phyloP scores from a whole-genome alignment of 23 tunicate genomes.

The Ciona savignyi region DNA sequence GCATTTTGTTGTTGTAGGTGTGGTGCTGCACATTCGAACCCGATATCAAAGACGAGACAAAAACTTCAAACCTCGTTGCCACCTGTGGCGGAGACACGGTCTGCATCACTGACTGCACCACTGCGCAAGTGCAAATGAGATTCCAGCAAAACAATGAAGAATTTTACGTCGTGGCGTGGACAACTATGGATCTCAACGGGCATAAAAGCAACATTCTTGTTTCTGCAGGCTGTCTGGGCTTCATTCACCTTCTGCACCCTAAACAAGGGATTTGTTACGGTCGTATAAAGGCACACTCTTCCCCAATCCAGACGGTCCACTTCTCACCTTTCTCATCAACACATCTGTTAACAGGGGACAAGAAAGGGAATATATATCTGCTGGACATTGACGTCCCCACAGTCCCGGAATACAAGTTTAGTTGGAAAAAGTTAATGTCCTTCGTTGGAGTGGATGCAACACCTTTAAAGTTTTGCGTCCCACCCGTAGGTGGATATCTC shows the following conservation, averaged over 20 bases:
- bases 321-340: slow-evolving; percentile 30
- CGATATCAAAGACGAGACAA: slow-evolving; percentile 4
- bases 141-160: slow-evolving; percentile 72
- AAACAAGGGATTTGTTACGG: slow-evolving; percentile 55
- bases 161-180: slow-evolving; percentile 77
- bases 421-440: slow-evolving; percentile 31
- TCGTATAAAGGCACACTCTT: slow-evolving; percentile 47
- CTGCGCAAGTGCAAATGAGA: slow-evolving; percentile 35
- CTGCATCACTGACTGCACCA: slow-evolving; percentile 51
- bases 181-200: slow-evolving; percentile 9
- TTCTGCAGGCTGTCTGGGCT: slow-evolving; percentile 65
- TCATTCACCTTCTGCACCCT: slow-evolving; percentile 42
- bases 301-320: slow-evolving; percentile 52
- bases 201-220: slow-evolving; percentile 26
- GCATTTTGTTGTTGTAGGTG: no score
- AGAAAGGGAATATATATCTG: slow-evolving; percentile 35
- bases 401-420: slow-evolving; percentile 38
- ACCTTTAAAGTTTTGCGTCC: slow-evolving; percentile 31
- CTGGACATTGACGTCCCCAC: slow-evolving; percentile 65
- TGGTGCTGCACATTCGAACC: slow-evolving; percentile 85
- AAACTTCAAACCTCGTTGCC: slow-evolving; percentile 59
- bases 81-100: slow-evolving; percentile 88
- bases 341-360: slow-evolving; percentile 50
- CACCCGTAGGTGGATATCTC: slow-evolving; percentile 13
- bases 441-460: slow-evolving; percentile 31